Evolutionary conservation across 2,888 invertebrate species (phyloP).

Genomic region (Ceraclea dissimilis): DNA sequence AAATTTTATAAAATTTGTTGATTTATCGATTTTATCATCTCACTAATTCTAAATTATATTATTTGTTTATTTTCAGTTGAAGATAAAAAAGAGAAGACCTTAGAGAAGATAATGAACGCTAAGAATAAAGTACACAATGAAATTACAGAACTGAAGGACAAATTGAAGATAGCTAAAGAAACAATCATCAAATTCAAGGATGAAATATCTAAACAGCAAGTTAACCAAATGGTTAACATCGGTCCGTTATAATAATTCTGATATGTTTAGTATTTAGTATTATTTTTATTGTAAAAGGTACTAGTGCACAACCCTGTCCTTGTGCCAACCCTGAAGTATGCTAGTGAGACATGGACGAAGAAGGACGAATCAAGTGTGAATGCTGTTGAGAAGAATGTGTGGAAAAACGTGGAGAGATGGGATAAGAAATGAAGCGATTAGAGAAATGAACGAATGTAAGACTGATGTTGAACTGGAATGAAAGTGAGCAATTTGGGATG

Average conservation of each 20-base stretch:
- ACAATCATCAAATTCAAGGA: constrained; percentile 76
- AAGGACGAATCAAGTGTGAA: too few species aligned
- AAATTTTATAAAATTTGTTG: neutral
- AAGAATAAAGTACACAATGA: constrained; percentile 76
- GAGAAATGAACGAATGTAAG: too few species aligned
- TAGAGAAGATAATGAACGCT: constrained; percentile 68
- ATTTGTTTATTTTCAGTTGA: constrained; percentile 66
- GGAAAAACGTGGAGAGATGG: too few species aligned
- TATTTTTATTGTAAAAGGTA: neutral
- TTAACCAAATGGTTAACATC: constrained; percentile 14
- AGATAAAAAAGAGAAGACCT: constrained; percentile 73
- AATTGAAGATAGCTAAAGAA: constrained; percentile 75
- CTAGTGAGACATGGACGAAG: too few species aligned
- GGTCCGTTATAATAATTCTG: constrained; percentile 10
- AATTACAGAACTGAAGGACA: constrained; percentile 77
- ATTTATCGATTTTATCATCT: too few species aligned
- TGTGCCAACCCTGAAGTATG: too few species aligned
- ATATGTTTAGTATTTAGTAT: neutral
- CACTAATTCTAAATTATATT: too few species aligned
- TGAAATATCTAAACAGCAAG: constrained; percentile 50
- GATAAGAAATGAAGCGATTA: too few species aligned
- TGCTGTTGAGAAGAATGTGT: too few species aligned
- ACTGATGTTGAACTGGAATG: too few species aligned
- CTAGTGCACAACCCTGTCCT: too few species aligned
- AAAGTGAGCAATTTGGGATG: too few species aligned